A percentile compares a stretch with the other conserved stretches of the same genome.
phyloP scores from a whole-genome alignment of 2,888 invertebrate genomes.

The Agonum fuliginosum region DNA sequence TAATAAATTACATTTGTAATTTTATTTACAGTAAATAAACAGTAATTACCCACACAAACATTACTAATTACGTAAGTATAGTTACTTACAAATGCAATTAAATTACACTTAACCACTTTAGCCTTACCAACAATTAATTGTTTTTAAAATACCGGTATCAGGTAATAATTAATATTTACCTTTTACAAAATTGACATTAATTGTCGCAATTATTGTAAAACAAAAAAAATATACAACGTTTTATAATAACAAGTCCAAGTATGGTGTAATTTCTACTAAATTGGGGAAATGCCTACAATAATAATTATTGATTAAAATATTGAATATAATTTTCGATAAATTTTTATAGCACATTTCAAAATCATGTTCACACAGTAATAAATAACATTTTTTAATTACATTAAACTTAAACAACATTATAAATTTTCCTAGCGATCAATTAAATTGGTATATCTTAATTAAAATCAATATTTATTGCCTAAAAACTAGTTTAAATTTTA shows the following conservation, averaged over 20 bases:
- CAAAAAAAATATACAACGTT: too few relatives aligned
- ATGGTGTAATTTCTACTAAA: background rate
- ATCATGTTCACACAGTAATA: background rate
- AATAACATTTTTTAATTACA: conserved; percentile 27
- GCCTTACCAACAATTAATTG: background rate
- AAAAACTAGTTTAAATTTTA: conserved; percentile 44
- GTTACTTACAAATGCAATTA: too few relatives aligned
- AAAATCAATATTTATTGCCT: conserved; percentile 27
- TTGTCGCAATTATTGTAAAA: background rate
- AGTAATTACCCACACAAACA: too few relatives aligned
- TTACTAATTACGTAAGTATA: too few relatives aligned
- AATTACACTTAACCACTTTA: background rate
- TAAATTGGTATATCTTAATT: conserved; percentile 33
- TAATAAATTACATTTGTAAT: too few relatives aligned
- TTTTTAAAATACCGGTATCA: background rate
- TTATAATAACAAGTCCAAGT: too few relatives aligned
- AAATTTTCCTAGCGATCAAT: background rate
- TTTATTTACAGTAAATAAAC: too few relatives aligned
- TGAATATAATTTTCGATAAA: too few relatives aligned
- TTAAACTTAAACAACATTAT: conserved; percentile 1
- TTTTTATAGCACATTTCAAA: background rate
- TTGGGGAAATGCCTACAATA: too few relatives aligned
- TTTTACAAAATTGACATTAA: background rate
- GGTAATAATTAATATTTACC: background rate
- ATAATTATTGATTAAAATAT: background rate